Conservation (phyloP, 2,888 invertebrate species). For the Scaptomyza parva region DNA sequence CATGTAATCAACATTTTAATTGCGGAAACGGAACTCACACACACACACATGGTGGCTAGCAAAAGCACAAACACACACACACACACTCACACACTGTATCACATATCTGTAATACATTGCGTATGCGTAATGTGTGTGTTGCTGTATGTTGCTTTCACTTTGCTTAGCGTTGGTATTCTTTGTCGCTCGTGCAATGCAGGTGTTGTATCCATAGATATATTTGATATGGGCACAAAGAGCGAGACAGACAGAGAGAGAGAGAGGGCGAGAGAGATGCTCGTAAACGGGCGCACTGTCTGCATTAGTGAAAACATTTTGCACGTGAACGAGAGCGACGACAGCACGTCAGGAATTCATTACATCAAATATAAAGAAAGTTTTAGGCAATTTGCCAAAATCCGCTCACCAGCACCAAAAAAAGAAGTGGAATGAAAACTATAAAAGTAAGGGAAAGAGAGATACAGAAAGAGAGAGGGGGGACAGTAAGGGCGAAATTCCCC, state of each 20-base stretch:
- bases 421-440: slow-evolving; percentile 15
- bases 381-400: slow-evolving; percentile 76
- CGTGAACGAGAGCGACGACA: slow-evolving; percentile 45
- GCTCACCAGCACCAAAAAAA: slow-evolving; percentile 23
- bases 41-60: slow-evolving; percentile 26
- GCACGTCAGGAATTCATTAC: slow-evolving; percentile 76
- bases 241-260: neutral
- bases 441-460: neutral
- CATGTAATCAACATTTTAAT: slow-evolving; percentile 80
- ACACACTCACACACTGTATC: slow-evolving; percentile 21
- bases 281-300: slow-evolving; percentile 30
- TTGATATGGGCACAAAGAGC: neutral
- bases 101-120: slow-evolving; percentile 68
- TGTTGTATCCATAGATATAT: slow-evolving; percentile 32
- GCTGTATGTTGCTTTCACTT: slow-evolving; percentile 43
- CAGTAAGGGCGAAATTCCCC: slow-evolving; percentile 39
- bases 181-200: slow-evolving; percentile 52
- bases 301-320: slow-evolving; percentile 57
- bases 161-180: slow-evolving; percentile 22
- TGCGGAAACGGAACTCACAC: slow-evolving; percentile 80
- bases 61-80: slow-evolving; percentile 7
- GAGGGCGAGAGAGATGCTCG: neutral
- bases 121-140: slow-evolving; percentile 68
- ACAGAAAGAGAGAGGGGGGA: neutral
- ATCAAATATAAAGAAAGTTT: slow-evolving; percentile 80